phyloP scores from a whole-genome alignment of 64 coral and sea anemone species.

The Orbicella faveolata region DNA sequence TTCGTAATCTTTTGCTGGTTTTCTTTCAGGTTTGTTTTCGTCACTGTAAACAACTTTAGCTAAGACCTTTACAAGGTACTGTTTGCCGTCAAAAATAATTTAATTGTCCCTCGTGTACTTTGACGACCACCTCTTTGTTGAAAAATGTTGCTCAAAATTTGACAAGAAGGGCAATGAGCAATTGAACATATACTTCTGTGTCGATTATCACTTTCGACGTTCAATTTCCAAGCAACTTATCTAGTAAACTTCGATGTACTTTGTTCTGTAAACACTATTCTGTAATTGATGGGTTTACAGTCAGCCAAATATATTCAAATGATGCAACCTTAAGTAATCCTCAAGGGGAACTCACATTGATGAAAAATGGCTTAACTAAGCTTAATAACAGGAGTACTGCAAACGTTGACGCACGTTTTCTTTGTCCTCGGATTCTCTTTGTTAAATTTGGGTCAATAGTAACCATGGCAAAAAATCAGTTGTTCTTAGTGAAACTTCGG shows the following conservation, averaged over 20 bases:
- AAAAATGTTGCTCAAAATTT: neutral
- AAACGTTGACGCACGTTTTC: conserved; percentile 1
- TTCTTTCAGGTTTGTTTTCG: neutral
- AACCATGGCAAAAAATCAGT: neutral
- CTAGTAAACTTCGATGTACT: too few species aligned
- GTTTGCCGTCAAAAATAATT: neutral
- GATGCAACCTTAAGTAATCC: neutral
- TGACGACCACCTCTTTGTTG: neutral
- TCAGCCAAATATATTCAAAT: neutral
- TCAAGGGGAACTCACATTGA: neutral
- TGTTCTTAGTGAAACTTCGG: neutral
- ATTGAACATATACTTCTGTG: too few species aligned
- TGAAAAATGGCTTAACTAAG: conserved; percentile 4
- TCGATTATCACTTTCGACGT: too few species aligned
- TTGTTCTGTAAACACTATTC: neutral
- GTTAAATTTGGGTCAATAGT: neutral
- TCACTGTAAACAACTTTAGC: neutral
- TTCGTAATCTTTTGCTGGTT: neutral
- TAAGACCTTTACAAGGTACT: too few species aligned
- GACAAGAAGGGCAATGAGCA: too few species aligned
- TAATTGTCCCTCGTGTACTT: neutral
- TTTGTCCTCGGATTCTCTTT: conserved; percentile 11
- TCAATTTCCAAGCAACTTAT: too few species aligned
- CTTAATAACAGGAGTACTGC: neutral
- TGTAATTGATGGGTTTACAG: neutral